Evolutionary conservation across 2,888 invertebrate genomes (phyloP).

Genomic region (Pardosa pseudoannulata): DNA sequence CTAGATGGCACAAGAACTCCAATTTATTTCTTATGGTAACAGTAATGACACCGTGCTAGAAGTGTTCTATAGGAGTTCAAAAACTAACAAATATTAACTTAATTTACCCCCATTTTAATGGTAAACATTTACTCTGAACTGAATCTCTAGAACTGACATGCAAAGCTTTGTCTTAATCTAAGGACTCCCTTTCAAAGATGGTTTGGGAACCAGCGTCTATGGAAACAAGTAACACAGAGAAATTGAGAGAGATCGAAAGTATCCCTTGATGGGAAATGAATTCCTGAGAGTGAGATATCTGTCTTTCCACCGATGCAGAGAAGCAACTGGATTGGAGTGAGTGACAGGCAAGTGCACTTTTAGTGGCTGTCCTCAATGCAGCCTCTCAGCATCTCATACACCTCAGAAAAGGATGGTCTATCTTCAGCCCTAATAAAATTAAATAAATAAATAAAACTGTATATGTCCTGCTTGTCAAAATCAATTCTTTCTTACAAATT

Average conservation of each 20-base stretch:
- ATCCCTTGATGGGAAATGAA: constrained; percentile 34
- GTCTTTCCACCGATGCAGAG: background rate
- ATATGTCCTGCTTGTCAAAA: background rate
- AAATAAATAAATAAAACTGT: background rate
- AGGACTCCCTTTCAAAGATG: too few relatives aligned
- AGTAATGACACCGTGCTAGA: too few relatives aligned
- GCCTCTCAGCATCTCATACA: constrained; percentile 50
- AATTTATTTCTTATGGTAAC: too few relatives aligned
- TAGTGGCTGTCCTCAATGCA: constrained; percentile 41
- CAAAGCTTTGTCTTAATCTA: too few relatives aligned
- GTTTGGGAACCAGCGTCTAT: background rate
- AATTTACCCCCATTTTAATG: too few relatives aligned
- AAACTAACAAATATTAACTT: too few relatives aligned
- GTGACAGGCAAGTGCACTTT: constrained; percentile 58
- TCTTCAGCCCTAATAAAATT: constrained; percentile 59
- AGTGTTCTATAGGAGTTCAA: too few relatives aligned
- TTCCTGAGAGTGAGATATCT: constrained; percentile 55
- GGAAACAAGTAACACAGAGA: background rate
- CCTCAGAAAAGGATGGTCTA: constrained; percentile 63
- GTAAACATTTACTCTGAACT: too few relatives aligned
- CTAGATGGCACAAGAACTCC: too few relatives aligned
- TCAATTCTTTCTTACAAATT: background rate
- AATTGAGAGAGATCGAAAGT: background rate
- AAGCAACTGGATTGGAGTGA: too few relatives aligned
- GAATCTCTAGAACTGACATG: too few relatives aligned